Percentiles rank a stretch among this genome's conserved stretches.
These are phyloP conservation scores for Oceanodroma leucorhoa DNA, from an alignment of 2,797 vertebrate genomes.

Conservation along the genomic window DNA sequence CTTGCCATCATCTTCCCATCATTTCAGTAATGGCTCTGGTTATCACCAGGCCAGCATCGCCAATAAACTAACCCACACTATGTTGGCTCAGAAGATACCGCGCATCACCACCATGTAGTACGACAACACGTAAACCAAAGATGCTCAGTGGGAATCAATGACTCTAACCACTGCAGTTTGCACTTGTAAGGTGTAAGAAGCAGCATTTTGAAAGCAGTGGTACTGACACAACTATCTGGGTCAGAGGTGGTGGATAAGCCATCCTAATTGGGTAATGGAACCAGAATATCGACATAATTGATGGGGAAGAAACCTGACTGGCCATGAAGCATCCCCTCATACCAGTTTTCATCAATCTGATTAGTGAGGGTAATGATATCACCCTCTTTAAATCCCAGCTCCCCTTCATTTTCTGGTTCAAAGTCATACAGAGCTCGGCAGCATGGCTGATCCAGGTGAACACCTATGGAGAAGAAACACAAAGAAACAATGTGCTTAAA, in stretches of 20 bases:
- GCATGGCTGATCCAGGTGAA: slow-evolving; percentile 93
- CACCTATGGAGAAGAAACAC: slow-evolving; percentile 69
- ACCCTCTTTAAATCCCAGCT: slow-evolving; percentile 97
- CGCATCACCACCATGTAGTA: slow-evolving; percentile 65
- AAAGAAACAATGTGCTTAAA: slow-evolving; percentile 3
- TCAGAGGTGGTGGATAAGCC: slow-evolving; percentile 55
- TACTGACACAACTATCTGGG: slow-evolving; percentile 66
- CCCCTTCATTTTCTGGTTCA: slow-evolving; percentile 96
- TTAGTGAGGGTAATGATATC: slow-evolving; percentile 97
- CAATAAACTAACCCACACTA: slow-evolving; percentile 36
- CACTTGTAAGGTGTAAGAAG: slow-evolving; percentile 76
- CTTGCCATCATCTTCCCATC: slow-evolving; percentile 38
- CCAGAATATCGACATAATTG: slow-evolving; percentile 97
- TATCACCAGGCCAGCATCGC: slow-evolving; percentile 33
- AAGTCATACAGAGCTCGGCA: slow-evolving; percentile 96
- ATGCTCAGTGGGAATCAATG: slow-evolving; percentile 61
- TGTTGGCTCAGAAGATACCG: slow-evolving; percentile 68
- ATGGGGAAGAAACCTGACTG: slow-evolving; percentile 98
- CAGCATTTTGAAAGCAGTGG: slow-evolving; percentile 82
- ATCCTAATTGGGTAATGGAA: slow-evolving; percentile 91
- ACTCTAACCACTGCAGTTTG: slow-evolving; percentile 76
- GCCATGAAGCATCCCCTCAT: slow-evolving; percentile 94
- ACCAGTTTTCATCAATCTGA: slow-evolving; percentile 99
- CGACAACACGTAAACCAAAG: slow-evolving; percentile 69
- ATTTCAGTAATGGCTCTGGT: slow-evolving; percentile 32